Evolutionary conservation across 2,797 vertebrate species (phyloP).

Genomic region (Kryptolebias ocellatus): DNA sequence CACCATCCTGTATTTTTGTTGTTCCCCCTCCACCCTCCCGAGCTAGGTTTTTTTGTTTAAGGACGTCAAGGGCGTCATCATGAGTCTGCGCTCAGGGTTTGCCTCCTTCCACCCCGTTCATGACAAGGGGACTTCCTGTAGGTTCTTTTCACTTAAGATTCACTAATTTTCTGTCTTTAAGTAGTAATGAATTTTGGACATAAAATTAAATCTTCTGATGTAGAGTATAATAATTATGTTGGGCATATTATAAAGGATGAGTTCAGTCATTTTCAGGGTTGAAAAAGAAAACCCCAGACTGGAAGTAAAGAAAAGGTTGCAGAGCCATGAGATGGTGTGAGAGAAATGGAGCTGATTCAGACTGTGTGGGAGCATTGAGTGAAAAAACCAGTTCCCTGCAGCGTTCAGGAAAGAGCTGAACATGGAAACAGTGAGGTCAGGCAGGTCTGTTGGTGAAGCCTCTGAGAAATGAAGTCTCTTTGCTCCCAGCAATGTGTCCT

Average conservation of each 20-base stretch:
- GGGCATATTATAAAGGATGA: background rate
- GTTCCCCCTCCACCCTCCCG: too few relatives aligned
- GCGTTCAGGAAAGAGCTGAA: constrained; percentile 66
- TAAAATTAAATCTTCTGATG: too few relatives aligned
- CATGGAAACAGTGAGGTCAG: constrained; percentile 39
- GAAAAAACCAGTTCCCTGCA: constrained; percentile 47
- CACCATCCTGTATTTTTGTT: too few relatives aligned
- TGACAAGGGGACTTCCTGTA: too few relatives aligned
- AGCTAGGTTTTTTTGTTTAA: too few relatives aligned
- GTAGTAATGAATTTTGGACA: too few relatives aligned
- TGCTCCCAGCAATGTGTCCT: constrained; percentile 43
- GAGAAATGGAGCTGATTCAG: constrained; percentile 70
- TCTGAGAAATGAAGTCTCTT: constrained; percentile 66
- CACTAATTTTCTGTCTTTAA: too few relatives aligned
- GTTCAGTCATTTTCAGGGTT: constrained; percentile 4
- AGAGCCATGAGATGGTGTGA: constrained; percentile 29
- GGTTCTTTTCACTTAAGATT: too few relatives aligned
- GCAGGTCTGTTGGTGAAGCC: constrained; percentile 49
- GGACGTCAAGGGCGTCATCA: too few relatives aligned
- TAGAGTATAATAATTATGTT: too few relatives aligned
- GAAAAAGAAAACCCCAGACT: constrained; percentile 8
- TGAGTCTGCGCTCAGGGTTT: too few relatives aligned
- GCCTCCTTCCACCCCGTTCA: too few relatives aligned
- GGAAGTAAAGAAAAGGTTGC: constrained; percentile 15
- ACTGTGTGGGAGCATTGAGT: constrained; percentile 49